Conservation (phyloP, 2,888 invertebrate species). For the Muschampia plurimacula region DNA sequence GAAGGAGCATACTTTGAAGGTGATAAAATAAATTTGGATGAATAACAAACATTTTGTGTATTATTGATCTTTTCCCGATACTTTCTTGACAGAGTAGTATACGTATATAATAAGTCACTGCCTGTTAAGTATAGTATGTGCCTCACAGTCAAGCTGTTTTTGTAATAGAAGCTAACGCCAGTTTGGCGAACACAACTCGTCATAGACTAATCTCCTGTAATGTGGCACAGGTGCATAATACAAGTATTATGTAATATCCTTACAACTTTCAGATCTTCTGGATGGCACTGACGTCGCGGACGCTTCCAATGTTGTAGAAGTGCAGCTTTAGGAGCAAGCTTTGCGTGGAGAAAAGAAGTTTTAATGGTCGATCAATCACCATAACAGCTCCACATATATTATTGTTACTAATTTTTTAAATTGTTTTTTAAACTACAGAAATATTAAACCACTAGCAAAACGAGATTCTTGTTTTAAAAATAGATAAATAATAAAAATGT, state of each 20-base stretch:
- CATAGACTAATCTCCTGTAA: constrained; percentile 22
- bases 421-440: no score
- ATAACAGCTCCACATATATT: not conserved
- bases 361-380: constrained; percentile 21
- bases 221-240: constrained; percentile 27
- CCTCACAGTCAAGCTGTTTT: not conserved
- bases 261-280: constrained; percentile 36
- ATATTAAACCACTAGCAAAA: no score
- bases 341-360: constrained; percentile 31
- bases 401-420: not conserved
- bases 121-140: not conserved
- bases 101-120: not conserved
- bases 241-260: constrained; percentile 31
- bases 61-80: no score
- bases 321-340: constrained; percentile 32
- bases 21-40: no score
- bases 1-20: no score
- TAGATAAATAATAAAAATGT: no score
- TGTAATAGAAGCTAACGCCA: constrained; percentile 1
- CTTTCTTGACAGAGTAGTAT: no score
- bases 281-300: constrained; percentile 30
- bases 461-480: no score
- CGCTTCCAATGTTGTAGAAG: constrained; percentile 28
- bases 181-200: constrained; percentile 9
- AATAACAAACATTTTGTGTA: no score